Evolutionary conservation across 1,140 invertebrate species (phyloP).

Genomic region (Pseudomyrmex flavicornis): DNA sequence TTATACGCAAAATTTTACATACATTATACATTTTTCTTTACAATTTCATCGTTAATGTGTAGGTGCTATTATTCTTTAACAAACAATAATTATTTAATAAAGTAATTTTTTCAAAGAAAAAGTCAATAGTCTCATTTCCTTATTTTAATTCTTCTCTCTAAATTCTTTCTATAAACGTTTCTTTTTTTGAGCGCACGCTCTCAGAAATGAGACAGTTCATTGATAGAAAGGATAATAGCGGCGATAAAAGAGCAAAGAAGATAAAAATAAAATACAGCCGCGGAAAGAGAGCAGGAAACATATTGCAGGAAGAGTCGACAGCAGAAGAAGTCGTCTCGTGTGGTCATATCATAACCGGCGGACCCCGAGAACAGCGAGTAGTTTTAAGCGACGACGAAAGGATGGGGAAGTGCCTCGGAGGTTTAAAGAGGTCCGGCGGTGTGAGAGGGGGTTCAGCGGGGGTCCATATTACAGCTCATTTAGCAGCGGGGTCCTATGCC

Average conservation of each 20-base stretch:
- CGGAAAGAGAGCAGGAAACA: slow-evolving; percentile 35
- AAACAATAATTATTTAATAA: background rate
- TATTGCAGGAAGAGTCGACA: slow-evolving; percentile 53
- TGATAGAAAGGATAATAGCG: slow-evolving; percentile 51
- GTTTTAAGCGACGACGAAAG: slow-evolving; percentile 43
- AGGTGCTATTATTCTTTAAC: background rate
- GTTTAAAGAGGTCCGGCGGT: slow-evolving; percentile 29
- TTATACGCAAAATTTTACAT: no score
- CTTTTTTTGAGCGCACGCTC: slow-evolving; percentile 18
- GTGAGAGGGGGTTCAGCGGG: slow-evolving; percentile 79
- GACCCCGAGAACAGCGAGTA: slow-evolving; percentile 50
- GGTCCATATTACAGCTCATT: slow-evolving; percentile 85
- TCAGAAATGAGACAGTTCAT: slow-evolving; percentile 1
- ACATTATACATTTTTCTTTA: background rate
- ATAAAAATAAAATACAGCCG: slow-evolving; percentile 33
- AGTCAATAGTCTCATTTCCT: background rate
- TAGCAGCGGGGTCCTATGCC: slow-evolving; percentile 84
- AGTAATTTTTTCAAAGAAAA: slow-evolving; percentile 22
- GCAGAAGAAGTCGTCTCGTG: slow-evolving; percentile 67
- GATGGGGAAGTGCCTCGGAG: slow-evolving; percentile 25
- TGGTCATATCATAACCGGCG: slow-evolving; percentile 69
- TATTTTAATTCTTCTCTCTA: background rate
- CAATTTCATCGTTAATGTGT: background rate
- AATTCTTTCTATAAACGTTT: background rate
- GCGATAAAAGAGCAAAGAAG: slow-evolving; percentile 43